These are phyloP conservation scores for Drosophila prosaltans DNA, from an alignment of 1,140 invertebrate genomes.

Conservation along the genomic window DNA sequence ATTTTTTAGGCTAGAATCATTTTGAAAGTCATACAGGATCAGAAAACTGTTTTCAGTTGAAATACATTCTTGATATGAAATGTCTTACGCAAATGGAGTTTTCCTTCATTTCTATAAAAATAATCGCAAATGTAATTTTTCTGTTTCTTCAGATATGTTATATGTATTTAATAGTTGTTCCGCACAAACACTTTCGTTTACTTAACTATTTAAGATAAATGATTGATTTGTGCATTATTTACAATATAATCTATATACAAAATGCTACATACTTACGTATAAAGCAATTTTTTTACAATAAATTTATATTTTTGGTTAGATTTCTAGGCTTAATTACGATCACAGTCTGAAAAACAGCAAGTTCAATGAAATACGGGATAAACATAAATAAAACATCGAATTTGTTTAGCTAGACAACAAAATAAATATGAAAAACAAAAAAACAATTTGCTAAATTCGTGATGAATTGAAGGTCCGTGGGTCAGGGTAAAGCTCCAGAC, in stretches of 20 bases:
- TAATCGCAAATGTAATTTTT: neutral
- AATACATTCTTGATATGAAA: no score
- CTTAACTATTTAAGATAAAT: slow-evolving; percentile 9
- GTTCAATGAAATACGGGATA: slow-evolving; percentile 35
- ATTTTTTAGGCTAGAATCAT: neutral
- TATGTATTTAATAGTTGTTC: slow-evolving; percentile 7
- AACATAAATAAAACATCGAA: slow-evolving; percentile 25
- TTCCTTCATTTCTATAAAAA: no score
- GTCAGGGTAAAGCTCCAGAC: slow-evolving; percentile 60
- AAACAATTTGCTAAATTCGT: slow-evolving; percentile 38
- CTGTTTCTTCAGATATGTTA: slow-evolving; percentile 10
- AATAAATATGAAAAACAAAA: slow-evolving; percentile 38
- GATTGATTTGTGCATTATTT: slow-evolving; percentile 48
- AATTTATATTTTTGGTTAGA: slow-evolving; percentile 43
- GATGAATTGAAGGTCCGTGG: slow-evolving; percentile 37
- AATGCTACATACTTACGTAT: slow-evolving; percentile 10
- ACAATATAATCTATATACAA: slow-evolving; percentile 21
- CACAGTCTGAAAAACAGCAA: slow-evolving; percentile 56
- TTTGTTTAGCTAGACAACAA: neutral
- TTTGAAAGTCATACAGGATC: neutral
- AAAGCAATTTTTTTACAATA: slow-evolving; percentile 11
- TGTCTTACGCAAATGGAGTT: no score
- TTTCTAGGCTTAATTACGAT: slow-evolving; percentile 63
- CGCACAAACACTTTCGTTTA: neutral
- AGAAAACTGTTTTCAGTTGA: no score